Evolutionary conservation across 2,888 invertebrate genomes (phyloP), one percentile per base, ranked within the genome.

Genomic region (Dynastes hyllus): DNA sequence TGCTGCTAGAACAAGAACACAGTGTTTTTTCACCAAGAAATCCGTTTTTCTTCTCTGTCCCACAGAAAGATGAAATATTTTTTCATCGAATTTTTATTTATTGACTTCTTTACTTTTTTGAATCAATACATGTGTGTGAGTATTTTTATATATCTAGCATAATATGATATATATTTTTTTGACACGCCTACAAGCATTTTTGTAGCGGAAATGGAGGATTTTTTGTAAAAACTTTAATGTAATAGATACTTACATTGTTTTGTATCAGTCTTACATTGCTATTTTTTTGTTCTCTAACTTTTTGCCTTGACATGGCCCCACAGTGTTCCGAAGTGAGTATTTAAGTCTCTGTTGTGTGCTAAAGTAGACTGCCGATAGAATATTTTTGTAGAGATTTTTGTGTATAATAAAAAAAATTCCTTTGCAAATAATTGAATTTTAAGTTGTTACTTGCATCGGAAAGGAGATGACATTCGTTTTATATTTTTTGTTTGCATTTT

Each of bases 51-150:
- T 80, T 79, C 76, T 79, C 71, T 75, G 22, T 50, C 61, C 61
- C 50, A 75, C 61, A 63, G 27, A 75, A 75, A 75, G 50, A 58
- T 13, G 40, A 75, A 61, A 61, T 32, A 71, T 58, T 73, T 73
- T 73, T 75, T 75, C 40, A 75, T 45, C 11, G 58, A 58, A 58
- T 75, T 75, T 75, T 71, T 16, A 58, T 71, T 71, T 78, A 45
- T 73, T 29, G 65, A 78, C 69, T 81, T 84, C 5, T 82, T 82
- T 83, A 75, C 80, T 80, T 83, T 82, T 82, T 84, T 83, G 89
- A 91, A 92, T 92, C 92, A 92, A 91, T 92, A 92, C 92, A 92
- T 92, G 92, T 92, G 92, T 92, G 92, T 92, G 92, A 92, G 92
- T 92, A 87, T 85, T 85, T 86, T 85, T 82, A 81, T 78, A 79